phyloP scores from a whole-genome alignment of 2,797 vertebrate species.

The Phyllotis vaccarum region DNA sequence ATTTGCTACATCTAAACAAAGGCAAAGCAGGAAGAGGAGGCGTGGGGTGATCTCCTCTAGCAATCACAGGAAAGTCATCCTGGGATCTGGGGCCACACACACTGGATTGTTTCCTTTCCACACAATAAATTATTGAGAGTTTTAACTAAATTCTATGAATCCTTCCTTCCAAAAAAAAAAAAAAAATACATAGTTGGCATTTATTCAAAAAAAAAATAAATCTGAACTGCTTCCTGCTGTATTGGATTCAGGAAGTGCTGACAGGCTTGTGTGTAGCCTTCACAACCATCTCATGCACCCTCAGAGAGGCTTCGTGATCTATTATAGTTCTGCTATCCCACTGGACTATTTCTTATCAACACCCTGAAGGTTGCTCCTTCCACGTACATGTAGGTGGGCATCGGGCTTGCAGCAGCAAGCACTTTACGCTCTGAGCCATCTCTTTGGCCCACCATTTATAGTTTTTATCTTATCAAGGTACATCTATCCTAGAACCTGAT shows the following conservation, averaged over 20 bases:
- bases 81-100: too few relatives aligned
- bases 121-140: slow-evolving; percentile 26
- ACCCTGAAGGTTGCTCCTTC: not conserved
- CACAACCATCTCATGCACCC: not conserved
- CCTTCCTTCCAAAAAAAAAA: slow-evolving; percentile 52
- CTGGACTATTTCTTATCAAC: not conserved
- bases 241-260: not conserved
- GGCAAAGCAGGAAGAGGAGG: not conserved
- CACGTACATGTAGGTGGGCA: too few relatives aligned
- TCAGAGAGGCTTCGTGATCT: not conserved
- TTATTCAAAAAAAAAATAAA: not conserved
- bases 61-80: not conserved
- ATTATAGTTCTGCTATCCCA: not conserved
- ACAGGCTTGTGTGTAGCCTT: not conserved
- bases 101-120: not conserved
- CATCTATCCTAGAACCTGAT: not conserved
- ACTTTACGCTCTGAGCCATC: not conserved
- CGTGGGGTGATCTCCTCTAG: slow-evolving; percentile 7
- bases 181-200: not conserved
- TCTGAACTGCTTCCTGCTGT: not conserved
- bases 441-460: not conserved
- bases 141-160: slow-evolving; percentile 54
- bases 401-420: not conserved
- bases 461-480: not conserved
- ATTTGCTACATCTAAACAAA: not conserved